Conservation (phyloP, 2,888 invertebrate genomes). For the Byasa hedistus region DNA sequence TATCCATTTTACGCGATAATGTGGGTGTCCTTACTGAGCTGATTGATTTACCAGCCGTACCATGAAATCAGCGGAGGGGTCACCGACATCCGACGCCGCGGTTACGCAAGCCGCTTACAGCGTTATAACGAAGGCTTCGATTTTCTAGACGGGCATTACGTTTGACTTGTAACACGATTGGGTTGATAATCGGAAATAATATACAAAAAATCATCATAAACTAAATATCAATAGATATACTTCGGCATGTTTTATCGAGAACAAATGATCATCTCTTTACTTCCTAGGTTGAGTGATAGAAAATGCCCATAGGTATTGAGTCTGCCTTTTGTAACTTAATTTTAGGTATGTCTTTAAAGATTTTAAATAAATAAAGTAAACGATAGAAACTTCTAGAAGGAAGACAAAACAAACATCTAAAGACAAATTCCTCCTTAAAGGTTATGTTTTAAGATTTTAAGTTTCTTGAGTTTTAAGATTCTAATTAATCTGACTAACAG, state of each 20-base stretch:
- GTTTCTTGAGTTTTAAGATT: no score
- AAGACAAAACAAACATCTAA: no score
- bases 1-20: conserved; percentile 1
- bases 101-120: conserved; percentile 7
- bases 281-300: no score
- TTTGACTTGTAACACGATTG: conserved; percentile 5
- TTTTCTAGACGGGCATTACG: conserved; percentile 10
- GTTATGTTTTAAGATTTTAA: no score
- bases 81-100: conserved; percentile 17
- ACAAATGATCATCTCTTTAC: no score
- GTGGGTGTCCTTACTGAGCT: background rate
- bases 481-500: no score
- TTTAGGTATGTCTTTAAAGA: no score
- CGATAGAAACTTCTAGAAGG: no score
- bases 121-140: conserved; percentile 6
- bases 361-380: no score
- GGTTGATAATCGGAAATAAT: background rate
- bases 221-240: background rate
- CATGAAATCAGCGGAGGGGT: conserved; percentile 10
- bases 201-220: background rate
- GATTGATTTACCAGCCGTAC: conserved; percentile 16
- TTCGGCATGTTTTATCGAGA: background rate
- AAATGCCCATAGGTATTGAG: no score
- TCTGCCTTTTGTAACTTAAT: no score
- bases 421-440: no score